phyloP scores from a whole-genome alignment of 2,888 invertebrate species.

The Agrilus biguttatus region DNA sequence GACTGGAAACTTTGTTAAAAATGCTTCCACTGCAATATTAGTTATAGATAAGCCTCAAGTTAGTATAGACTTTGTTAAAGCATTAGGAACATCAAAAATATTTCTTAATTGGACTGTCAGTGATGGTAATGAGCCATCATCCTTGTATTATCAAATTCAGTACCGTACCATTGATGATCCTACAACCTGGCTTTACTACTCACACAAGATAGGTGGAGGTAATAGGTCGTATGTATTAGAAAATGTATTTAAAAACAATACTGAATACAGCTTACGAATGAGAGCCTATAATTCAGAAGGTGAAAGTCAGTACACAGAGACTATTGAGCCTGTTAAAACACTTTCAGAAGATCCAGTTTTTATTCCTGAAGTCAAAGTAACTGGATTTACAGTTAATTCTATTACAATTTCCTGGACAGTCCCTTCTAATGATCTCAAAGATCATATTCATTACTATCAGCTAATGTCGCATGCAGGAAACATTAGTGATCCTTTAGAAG shows the following conservation, averaged over 20 bases:
- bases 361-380: slow-evolving; percentile 63
- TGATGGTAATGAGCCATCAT: slow-evolving; percentile 57
- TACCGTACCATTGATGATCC: slow-evolving; percentile 36
- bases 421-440: slow-evolving; percentile 48
- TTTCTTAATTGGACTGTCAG: slow-evolving; percentile 73
- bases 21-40: slow-evolving; percentile 23
- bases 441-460: slow-evolving; percentile 63
- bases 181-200: slow-evolving; percentile 41
- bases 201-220: slow-evolving; percentile 43
- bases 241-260: slow-evolving; percentile 43
- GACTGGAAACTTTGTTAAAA: slow-evolving; percentile 18
- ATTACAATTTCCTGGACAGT: slow-evolving; percentile 71
- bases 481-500: slow-evolving; percentile 36
- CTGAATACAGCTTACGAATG: slow-evolving; percentile 52
- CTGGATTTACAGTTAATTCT: slow-evolving; percentile 52
- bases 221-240: slow-evolving; percentile 56
- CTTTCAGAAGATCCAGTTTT: slow-evolving; percentile 61
- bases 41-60: slow-evolving; percentile 59
- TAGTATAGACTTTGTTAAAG: slow-evolving; percentile 54
- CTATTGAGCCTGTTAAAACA: slow-evolving; percentile 43
- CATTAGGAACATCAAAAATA: slow-evolving; percentile 59
- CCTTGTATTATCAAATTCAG: slow-evolving; percentile 39
- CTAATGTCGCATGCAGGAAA: slow-evolving; percentile 47
- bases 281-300: slow-evolving; percentile 54
- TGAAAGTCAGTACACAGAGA: slow-evolving; percentile 35